Evolutionary conservation across 2,797 vertebrate genomes (phyloP).

Genomic region (Brachyalestes nurse): DNA sequence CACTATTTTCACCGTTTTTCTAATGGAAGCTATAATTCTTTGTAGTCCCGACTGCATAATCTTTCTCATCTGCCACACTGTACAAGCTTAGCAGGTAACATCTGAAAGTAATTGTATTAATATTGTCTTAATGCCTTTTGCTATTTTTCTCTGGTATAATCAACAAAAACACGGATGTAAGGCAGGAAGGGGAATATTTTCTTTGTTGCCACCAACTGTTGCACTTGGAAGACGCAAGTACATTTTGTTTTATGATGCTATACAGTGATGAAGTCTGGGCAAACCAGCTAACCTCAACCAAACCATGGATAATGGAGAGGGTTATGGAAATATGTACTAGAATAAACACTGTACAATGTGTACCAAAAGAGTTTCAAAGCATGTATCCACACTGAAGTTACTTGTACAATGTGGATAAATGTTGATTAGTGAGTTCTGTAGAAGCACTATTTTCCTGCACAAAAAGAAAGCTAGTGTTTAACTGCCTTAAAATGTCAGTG

Average conservation of each 20-base stretch:
- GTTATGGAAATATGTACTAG: neutral
- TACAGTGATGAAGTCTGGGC: constrained; percentile 57
- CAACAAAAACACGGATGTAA: constrained; percentile 39
- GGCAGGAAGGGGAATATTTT: constrained; percentile 25
- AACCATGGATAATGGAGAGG: neutral
- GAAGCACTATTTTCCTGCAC: too few relatives aligned
- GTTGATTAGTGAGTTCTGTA: too few relatives aligned
- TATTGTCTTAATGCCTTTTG: constrained; percentile 45
- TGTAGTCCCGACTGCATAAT: constrained; percentile 60
- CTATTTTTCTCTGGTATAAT: constrained; percentile 39
- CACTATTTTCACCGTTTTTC: constrained; percentile 54
- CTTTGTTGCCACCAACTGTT: constrained; percentile 39
- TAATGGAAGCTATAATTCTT: constrained; percentile 56
- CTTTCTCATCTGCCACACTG: constrained; percentile 27
- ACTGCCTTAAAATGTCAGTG: too few relatives aligned
- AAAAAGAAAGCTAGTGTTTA: too few relatives aligned
- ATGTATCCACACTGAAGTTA: neutral
- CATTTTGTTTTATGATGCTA: constrained; percentile 65
- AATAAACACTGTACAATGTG: neutral
- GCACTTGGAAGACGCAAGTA: constrained; percentile 37
- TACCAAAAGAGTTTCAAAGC: neutral
- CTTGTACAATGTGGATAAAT: neutral
- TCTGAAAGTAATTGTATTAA: constrained; percentile 55
- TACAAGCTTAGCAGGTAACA: constrained; percentile 47
- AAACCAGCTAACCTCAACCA: neutral